Conservation (phyloP, 2,797 vertebrate species). For the Acanthurus leucopareius region DNA sequence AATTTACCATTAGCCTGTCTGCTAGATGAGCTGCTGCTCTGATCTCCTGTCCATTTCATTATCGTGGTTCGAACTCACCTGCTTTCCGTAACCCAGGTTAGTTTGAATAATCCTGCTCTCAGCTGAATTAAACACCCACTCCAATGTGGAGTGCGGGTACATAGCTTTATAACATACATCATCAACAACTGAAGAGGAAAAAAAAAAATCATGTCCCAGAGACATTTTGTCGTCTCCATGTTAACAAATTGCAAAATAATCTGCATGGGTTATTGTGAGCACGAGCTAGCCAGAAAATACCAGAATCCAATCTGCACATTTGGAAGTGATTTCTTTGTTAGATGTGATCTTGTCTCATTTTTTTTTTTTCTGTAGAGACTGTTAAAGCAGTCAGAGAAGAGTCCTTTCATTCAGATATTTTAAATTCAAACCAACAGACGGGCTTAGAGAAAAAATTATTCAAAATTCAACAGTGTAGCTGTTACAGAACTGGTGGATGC, state of each 20-base stretch:
- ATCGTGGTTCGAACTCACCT: conserved; percentile 48
- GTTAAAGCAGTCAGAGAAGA: background rate
- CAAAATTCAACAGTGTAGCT: background rate
- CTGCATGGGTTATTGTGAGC: background rate
- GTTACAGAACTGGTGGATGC: conserved; percentile 16
- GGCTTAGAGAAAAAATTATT: background rate
- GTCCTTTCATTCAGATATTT: conserved; percentile 6
- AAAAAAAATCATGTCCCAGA: background rate
- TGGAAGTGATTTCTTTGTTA: background rate
- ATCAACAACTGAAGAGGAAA: background rate
- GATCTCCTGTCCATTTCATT: conserved; percentile 52
- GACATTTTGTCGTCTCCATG: background rate
- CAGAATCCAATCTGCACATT: background rate
- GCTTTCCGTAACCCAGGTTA: conserved; percentile 3
- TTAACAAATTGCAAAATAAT: background rate
- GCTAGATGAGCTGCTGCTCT: conserved; percentile 33
- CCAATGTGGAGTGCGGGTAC: background rate
- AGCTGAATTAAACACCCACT: conserved; percentile 29
- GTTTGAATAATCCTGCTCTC: conserved; percentile 44
- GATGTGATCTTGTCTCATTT: background rate
- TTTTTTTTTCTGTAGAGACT: no score
- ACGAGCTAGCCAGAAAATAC: background rate
- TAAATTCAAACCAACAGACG: background rate
- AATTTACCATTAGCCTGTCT: conserved; percentile 44
- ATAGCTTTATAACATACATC: background rate